Conservation (phyloP, 1,140 invertebrate species). For the Drosophila nigrodunni region DNA sequence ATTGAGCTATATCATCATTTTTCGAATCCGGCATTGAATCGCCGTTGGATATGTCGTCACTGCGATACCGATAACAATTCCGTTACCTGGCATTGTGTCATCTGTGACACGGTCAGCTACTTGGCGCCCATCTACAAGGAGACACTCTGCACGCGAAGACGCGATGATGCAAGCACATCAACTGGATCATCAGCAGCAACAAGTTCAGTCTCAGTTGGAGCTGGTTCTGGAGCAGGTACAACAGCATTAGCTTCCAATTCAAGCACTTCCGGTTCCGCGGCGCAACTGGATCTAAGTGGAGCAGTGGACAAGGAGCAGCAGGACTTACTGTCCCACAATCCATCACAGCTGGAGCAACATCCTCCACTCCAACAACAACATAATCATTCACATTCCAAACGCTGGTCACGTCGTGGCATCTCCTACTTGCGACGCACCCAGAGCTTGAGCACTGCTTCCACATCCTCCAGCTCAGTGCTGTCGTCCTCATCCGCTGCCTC, state of each 20-base stretch:
- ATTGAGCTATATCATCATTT: conserved; percentile 81
- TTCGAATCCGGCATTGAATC: conserved; percentile 81
- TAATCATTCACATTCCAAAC: conserved; percentile 65
- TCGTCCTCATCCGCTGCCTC: neutral
- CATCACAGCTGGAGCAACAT: conserved; percentile 9
- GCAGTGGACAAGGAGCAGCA: conserved; percentile 16
- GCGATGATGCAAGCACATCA: conserved; percentile 21
- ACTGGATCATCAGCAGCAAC: conserved; percentile 4
- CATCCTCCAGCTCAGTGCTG: neutral
- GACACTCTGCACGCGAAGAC: conserved; percentile 47
- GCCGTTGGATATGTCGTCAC: conserved; percentile 77
- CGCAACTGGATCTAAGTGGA: neutral
- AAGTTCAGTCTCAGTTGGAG: neutral
- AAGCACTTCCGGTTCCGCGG: neutral
- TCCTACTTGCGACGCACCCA: conserved; percentile 71
- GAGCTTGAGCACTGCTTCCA: conserved; percentile 64
- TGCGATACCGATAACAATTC: conserved; percentile 81
- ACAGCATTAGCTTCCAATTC: neutral
- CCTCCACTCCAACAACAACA: conserved; percentile 29
- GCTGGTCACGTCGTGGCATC: conserved; percentile 40
- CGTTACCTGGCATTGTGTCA: conserved; percentile 84
- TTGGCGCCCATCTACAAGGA: conserved; percentile 84
- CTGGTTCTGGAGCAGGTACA: neutral
- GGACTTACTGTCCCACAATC: conserved; percentile 3
- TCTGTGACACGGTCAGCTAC: conserved; percentile 83